Evolutionary conservation across 1,140 invertebrate species (phyloP), one percentile per base, ranked within the genome.

Genomic region (Manduca sexta): DNA sequence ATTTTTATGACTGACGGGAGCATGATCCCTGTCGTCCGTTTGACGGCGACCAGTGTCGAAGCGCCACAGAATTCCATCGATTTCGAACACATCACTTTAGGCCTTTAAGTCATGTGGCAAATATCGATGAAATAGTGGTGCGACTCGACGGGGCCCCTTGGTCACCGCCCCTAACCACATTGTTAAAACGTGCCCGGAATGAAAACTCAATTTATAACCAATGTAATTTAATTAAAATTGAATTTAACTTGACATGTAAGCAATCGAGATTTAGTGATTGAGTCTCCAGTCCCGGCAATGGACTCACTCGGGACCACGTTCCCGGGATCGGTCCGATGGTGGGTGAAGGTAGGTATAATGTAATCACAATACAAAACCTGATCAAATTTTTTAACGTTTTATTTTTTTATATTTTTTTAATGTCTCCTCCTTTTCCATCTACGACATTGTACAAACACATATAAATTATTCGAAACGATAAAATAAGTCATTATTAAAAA

Each of bases 401-500:
- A 58, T 58, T 76, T 74, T 80, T 71, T 84, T 74, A 74, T 77
- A 74, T 70, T 75, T 78, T 84, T 77, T 83, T 74, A 81, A 78
- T 82, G 78, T 82, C 78, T 75, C 65, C 57, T 68, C 69, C 64
- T 49, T 69, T 73, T 81, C 80, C 69, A 66, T 76, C 70, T 69
- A 76, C 64, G 79, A 80, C 75, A 83, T 83, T 79, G 74, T 83
- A 82, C 81, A 84, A 82, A 79, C 79, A 72, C 69, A 80, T 84
- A 84, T 85, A 85, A 85, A 85, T 85, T 82, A 85, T 75, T 85
- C 69, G 75, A 80, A 83, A 83, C 74, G 77, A 84, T 83, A 85
- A 80, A 83, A 85, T 83, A 85, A 70, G 71, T 79, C 63, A 83
- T 82, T 79, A 80, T 81, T 80, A 81, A 81, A 74, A 79, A 83